Percentiles rank a stretch among this genome's conserved stretches.
These are phyloP conservation scores for Rhagoletis zephyria DNA, from an alignment of 1,140 invertebrate species.

Conservation along the genomic window DNA sequence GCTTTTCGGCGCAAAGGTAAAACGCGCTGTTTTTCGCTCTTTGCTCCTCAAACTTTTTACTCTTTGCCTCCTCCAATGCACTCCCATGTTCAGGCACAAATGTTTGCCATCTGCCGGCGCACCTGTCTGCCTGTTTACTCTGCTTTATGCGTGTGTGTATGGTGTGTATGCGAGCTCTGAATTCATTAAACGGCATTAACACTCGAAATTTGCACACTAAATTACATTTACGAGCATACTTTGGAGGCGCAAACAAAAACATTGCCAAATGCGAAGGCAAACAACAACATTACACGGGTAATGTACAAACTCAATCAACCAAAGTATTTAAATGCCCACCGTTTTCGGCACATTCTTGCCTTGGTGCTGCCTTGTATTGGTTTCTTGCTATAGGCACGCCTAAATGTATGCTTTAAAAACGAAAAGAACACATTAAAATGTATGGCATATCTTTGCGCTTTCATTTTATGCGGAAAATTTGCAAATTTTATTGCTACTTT, in stretches of 20 bases:
- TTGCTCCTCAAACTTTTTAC: no score
- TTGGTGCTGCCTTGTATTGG: not conserved
- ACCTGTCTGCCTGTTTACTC: not conserved
- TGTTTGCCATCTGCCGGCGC: not conserved
- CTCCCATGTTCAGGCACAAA: not conserved
- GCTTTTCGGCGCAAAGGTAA: not conserved
- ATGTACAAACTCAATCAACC: slow-evolving; percentile 16
- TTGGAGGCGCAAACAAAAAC: slow-evolving; percentile 15
- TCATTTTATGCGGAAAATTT: not conserved
- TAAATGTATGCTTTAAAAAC: not conserved
- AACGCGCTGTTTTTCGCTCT: no score
- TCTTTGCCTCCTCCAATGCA: not conserved
- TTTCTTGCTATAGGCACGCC: not conserved
- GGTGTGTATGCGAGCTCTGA: not conserved
- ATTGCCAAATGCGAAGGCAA: not conserved
- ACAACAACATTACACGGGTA: not conserved
- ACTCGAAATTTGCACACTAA: slow-evolving; percentile 42
- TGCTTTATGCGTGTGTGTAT: not conserved
- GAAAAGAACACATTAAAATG: not conserved
- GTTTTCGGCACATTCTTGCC: not conserved
- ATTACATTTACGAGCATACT: slow-evolving; percentile 44
- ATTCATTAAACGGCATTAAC: slow-evolving; percentile 50
- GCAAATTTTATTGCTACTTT: slow-evolving; percentile 13
- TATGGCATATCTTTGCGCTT: not conserved
- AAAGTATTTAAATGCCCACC: not conserved